Base-by-base conservation (phyloP, 1,140 invertebrate species). In the Pollicipes pollicipes region DNA sequence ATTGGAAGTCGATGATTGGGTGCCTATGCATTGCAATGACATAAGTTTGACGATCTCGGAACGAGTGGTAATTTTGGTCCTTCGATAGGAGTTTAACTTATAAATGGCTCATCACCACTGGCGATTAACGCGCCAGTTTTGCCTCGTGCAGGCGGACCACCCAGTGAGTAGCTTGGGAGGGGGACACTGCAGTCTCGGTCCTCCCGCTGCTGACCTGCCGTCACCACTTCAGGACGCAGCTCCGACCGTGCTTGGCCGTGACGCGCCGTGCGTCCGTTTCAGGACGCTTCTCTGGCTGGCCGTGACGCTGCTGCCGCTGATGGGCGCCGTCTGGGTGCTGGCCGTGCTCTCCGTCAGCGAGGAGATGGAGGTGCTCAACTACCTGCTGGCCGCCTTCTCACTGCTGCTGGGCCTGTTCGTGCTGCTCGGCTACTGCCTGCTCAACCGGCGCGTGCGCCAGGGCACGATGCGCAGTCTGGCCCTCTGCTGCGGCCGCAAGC, bases 231-330 rank as follows among this genome's bases (percentile, higher is more conserved):
- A n/a, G n/a, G n/a, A n/a, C n/a, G n/a, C n/a, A n/a, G n/a, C n/a
- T n/a, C n/a, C n/a, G n/a, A n/a, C n/a, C n/a, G n/a, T n/a, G n/a
- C n/a, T n/a, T n/a, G n/a, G n/a, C n/a, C n/a, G n/a, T n/a, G n/a
- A n/a, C n/a, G n/a, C n/a, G 63, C 72, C 74, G 72, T 71, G 72
- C 71, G 74, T 74, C 68, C 71, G 68, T 74, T 75, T 81, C 78
- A 90, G 93, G 73, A 91, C 90, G 6, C 80, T 91, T 0, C 79
- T 94, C n/a, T 93, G 88, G 89, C 81, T 91, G 6, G 90, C 88
- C 24, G 87, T 93, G 0, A 85, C 89, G 0, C 85, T 90, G 0
- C 78, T 93, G 27, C 88, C 90, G 2, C 79, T 94, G 35, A 80
- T 91, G 72, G 89, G 88, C 0, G 83, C 86, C 10, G 86, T 86